Evolutionary conservation across 2,888 invertebrate species (phyloP).

Genomic region (Cephus nigrinus): DNA sequence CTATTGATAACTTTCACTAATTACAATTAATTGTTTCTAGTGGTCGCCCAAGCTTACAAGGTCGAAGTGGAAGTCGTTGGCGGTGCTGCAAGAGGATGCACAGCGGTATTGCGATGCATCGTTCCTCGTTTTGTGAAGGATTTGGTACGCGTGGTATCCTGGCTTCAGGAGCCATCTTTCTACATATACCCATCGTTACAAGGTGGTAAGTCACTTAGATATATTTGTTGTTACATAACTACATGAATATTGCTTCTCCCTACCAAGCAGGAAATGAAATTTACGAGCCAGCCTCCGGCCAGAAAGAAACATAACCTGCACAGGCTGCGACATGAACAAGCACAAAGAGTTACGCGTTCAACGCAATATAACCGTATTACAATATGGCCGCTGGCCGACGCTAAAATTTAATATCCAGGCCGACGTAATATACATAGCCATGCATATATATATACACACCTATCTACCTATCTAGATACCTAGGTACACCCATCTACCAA

Average conservation of each 20-base stretch:
- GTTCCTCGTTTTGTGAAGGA: constrained; percentile 81
- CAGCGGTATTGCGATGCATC: constrained; percentile 78
- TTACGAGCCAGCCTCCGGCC: background rate
- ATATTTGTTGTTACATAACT: background rate
- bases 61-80: constrained; percentile 78
- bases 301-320: background rate
- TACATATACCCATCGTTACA: constrained; percentile 80
- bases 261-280: background rate
- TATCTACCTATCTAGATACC: background rate
- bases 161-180: constrained; percentile 80
- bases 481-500: background rate
- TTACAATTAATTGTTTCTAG: constrained; percentile 65
- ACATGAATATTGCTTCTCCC: background rate
- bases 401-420: constrained; percentile 57
- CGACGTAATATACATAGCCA: background rate
- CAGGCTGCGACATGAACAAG: background rate
- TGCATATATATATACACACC: background rate
- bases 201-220: constrained; percentile 70
- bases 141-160: constrained; percentile 79
- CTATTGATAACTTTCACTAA: background rate
- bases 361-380: background rate
- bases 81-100: constrained; percentile 76
- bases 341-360: background rate
- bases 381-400: constrained; percentile 36
- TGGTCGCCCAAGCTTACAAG: constrained; percentile 80